phyloP scores from a whole-genome alignment of 2,113 vertebrate species.

The Pithys albifrons region DNA sequence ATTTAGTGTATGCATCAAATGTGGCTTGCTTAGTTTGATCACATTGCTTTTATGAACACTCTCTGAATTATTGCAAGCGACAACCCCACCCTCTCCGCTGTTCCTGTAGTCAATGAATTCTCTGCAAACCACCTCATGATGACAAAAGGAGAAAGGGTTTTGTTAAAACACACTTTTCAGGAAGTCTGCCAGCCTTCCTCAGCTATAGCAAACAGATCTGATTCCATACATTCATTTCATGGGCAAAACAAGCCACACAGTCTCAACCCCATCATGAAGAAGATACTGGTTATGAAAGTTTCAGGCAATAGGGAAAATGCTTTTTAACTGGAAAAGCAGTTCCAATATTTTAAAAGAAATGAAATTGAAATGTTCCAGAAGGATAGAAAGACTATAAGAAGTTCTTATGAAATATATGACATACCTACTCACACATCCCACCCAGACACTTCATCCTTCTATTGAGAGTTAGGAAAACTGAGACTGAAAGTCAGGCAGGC shows the following conservation, averaged over 20 bases:
- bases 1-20: not conserved
- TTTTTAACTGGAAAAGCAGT: not conserved
- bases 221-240: not conserved
- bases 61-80: not conserved
- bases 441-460: not conserved
- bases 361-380: not conserved
- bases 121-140: not conserved
- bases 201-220: not conserved
- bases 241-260: not conserved
- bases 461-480: not conserved
- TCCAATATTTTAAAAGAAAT: not conserved
- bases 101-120: not conserved
- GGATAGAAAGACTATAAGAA: not conserved
- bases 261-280: not conserved
- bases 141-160: not conserved
- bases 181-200: not conserved
- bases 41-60: not conserved
- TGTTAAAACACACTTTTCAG: not conserved
- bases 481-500: not conserved
- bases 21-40: constrained; percentile 5
- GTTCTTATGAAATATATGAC: not conserved
- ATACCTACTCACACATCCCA: not conserved
- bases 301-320: not conserved
- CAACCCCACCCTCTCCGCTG: not conserved
- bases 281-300: not conserved